Conservation (phyloP, 2,888 invertebrate species). For the Apeira syringaria region DNA sequence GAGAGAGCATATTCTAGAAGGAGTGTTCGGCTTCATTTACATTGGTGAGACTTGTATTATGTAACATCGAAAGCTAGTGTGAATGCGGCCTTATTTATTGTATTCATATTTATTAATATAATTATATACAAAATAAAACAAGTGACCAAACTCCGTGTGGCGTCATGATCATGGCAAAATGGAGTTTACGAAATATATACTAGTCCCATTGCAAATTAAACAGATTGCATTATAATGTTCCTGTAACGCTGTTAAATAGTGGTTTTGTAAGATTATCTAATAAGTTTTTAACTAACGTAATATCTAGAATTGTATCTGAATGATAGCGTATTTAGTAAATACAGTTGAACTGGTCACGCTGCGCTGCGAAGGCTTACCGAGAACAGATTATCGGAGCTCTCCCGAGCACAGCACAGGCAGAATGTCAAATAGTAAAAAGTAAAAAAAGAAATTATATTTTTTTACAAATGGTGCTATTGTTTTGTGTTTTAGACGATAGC, state of each 20-base stretch:
- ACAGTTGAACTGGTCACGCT: slow-evolving; percentile 38
- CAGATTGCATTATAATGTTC: slow-evolving; percentile 78
- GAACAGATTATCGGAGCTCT: slow-evolving; percentile 3
- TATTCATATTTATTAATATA: slow-evolving; percentile 48
- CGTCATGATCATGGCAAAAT: slow-evolving; percentile 58
- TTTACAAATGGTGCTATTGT: slow-evolving; percentile 82
- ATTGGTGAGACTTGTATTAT: slow-evolving; percentile 65
- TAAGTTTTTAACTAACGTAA: slow-evolving; percentile 64
- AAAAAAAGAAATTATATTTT: slow-evolving; percentile 65
- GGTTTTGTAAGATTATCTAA: slow-evolving; percentile 64
- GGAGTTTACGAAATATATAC: slow-evolving; percentile 64
- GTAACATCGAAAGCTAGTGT: slow-evolving; percentile 74
- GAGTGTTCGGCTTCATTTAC: slow-evolving; percentile 68
- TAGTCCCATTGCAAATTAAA: slow-evolving; percentile 81
- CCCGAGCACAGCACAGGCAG: slow-evolving; percentile 34
- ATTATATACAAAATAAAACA: slow-evolving; percentile 42
- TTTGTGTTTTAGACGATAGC: slow-evolving; percentile 76
- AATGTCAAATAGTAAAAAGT: slow-evolving; percentile 45
- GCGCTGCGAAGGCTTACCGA: slow-evolving; percentile 44
- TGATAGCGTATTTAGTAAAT: slow-evolving; percentile 38
- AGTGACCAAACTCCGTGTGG: slow-evolving; percentile 55
- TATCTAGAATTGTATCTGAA: slow-evolving; percentile 49
- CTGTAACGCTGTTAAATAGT: slow-evolving; percentile 77
- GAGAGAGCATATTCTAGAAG: slow-evolving; percentile 63
- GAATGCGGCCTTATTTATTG: slow-evolving; percentile 70